Evolutionary conservation across 2,113 vertebrate species (phyloP).

Genomic region (Salvelinus namaycush): DNA sequence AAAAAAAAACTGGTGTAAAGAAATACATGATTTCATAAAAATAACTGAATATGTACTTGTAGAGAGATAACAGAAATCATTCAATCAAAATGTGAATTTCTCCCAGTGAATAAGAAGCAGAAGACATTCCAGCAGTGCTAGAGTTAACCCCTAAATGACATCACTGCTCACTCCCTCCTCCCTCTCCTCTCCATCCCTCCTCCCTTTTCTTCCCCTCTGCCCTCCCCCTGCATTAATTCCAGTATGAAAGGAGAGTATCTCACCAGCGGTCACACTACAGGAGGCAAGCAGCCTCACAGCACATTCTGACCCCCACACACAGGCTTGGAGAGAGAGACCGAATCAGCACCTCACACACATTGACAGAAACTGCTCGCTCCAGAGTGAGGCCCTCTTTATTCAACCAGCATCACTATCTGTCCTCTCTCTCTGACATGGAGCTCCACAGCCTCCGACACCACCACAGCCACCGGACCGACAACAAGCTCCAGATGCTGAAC

Average conservation of each 20-base stretch:
- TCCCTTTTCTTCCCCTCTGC: constrained; percentile 24
- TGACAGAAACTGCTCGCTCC: constrained; percentile 9
- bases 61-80: no score
- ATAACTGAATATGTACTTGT: no score
- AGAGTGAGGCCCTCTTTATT: constrained; percentile 20
- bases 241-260: constrained; percentile 66
- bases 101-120: background rate
- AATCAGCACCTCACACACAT: constrained; percentile 17
- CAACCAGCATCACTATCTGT: background rate
- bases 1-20: no score
- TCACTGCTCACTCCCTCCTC: constrained; percentile 36
- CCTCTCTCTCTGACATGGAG: constrained; percentile 57
- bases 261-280: constrained; percentile 44
- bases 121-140: constrained; percentile 38
- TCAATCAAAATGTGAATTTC: background rate
- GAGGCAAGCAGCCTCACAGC: constrained; percentile 39
- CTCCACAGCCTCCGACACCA: constrained; percentile 31
- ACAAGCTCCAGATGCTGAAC: constrained; percentile 88
- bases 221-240: constrained; percentile 58
- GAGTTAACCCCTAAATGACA: constrained; percentile 66
- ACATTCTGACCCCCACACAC: constrained; percentile 9
- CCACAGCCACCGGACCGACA: constrained; percentile 66
- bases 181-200: constrained; percentile 15
- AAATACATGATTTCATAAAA: no score
- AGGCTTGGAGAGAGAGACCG: constrained; percentile 30